A percentile compares a stretch with the other conserved stretches of the same genome.
Evolutionary conservation across 2,113 vertebrate genomes (phyloP).

Genomic region (Neopipo cinnamomea): DNA sequence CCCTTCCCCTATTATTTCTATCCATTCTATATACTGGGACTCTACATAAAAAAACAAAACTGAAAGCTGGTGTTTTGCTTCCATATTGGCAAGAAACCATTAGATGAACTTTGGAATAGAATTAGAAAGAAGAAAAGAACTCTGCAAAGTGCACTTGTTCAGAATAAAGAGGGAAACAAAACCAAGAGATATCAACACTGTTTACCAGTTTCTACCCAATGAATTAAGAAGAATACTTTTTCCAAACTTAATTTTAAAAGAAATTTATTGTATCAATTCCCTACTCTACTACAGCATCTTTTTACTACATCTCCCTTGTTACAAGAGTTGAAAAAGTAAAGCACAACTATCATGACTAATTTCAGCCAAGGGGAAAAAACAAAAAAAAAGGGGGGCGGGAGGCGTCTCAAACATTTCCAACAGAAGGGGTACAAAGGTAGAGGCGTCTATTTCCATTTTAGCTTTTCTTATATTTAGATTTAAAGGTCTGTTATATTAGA

Average conservation of each 20-base stretch:
- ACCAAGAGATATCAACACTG: accelerated
- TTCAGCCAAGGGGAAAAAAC: accelerated
- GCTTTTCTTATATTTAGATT: not conserved
- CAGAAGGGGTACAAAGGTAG: not conserved
- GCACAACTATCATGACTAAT: not conserved
- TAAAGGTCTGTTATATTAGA: not conserved
- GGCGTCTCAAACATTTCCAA: not conserved
- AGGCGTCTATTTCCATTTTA: not conserved
- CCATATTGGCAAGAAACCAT: not conserved
- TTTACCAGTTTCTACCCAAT: not conserved
- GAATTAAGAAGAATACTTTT: not conserved
- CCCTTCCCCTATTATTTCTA: not conserved
- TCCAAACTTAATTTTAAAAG: not conserved
- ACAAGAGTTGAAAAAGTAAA: not conserved
- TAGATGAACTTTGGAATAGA: not conserved
- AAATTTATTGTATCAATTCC: not conserved
- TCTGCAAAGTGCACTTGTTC: not conserved
- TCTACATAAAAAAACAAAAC: not conserved
- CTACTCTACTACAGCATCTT: not conserved
- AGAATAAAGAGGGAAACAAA: not conserved
- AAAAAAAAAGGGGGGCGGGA: accelerated
- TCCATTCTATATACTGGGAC: not conserved
- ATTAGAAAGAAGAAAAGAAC: not conserved
- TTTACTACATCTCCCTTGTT: not conserved
- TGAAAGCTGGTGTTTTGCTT: not conserved